Evolutionary conservation across 2,888 invertebrate species (phyloP).

Genomic region (Chaitophorus viminalis): DNA sequence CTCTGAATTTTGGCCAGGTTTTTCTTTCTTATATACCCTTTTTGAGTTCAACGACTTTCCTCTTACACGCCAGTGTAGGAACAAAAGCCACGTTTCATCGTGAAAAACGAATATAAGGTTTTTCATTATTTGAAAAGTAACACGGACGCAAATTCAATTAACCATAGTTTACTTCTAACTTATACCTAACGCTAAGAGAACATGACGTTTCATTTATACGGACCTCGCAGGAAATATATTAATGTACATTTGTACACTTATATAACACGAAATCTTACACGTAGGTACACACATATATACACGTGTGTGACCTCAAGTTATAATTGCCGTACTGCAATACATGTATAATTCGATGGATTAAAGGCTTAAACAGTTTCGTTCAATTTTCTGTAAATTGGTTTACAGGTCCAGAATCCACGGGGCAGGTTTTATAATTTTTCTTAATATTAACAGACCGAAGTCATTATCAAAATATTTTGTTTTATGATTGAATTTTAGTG

Average conservation of each 20-base stretch:
- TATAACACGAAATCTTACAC: not conserved
- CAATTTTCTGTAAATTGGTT: not conserved
- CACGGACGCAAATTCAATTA: constrained; percentile 41
- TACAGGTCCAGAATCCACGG: not conserved
- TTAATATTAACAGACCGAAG: not conserved
- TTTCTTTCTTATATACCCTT: constrained; percentile 21
- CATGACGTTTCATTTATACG: not conserved
- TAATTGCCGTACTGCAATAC: not conserved
- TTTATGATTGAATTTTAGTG: not conserved
- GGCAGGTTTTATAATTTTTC: not conserved
- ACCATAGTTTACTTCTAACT: constrained; percentile 20
- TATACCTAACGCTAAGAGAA: not conserved
- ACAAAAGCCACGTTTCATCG: constrained; percentile 39
- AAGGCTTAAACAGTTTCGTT: not conserved
- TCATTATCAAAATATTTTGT: not conserved
- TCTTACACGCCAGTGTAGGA: not conserved
- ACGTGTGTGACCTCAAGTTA: not conserved
- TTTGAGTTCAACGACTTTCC: constrained; percentile 14
- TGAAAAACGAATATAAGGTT: constrained; percentile 17
- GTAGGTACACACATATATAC: not conserved
- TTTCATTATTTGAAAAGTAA: constrained; percentile 39
- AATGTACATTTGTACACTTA: not conserved
- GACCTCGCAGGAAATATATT: too few relatives aligned
- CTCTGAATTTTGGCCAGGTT: constrained; percentile 15
- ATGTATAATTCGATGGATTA: not conserved